Evolutionary conservation across 2,888 invertebrate species (phyloP).

Genomic region (Drosophila sordidapex): DNA sequence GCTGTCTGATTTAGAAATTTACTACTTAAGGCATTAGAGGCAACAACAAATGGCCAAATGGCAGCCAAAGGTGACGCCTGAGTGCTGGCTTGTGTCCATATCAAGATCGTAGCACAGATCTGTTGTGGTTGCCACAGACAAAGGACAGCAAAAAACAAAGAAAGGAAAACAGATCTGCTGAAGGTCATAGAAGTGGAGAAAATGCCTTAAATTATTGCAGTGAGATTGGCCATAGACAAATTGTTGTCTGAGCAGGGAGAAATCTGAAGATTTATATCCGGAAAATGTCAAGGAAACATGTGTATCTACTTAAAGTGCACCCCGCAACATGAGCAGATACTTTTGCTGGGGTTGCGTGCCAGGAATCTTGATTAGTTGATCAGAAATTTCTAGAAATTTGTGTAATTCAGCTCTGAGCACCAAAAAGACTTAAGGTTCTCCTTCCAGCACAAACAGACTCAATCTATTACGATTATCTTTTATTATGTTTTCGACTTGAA

Average conservation of each 20-base stretch:
- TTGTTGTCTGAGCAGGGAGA: slow-evolving; percentile 12
- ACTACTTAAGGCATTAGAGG: slow-evolving; percentile 20
- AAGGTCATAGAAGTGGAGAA: slow-evolving; percentile 64
- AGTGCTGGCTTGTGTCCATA: slow-evolving; percentile 39
- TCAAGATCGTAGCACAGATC: slow-evolving; percentile 54
- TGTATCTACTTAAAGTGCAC: neutral
- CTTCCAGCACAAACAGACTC: neutral
- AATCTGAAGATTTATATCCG: slow-evolving; percentile 39
- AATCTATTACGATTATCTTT: neutral
- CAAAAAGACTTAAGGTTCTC: neutral
- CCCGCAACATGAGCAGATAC: neutral
- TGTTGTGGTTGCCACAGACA: slow-evolving; percentile 64
- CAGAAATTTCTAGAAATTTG: neutral
- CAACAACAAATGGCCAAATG: slow-evolving; percentile 10
- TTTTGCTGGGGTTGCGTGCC: neutral
- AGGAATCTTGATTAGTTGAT: neutral
- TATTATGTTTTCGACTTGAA: too few relatives aligned
- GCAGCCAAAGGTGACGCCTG: neutral
- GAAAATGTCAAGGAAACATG: slow-evolving; percentile 16
- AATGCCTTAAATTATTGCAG: slow-evolving; percentile 23
- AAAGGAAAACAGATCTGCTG: slow-evolving; percentile 40
- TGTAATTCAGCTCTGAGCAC: neutral
- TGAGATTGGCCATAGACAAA: slow-evolving; percentile 33
- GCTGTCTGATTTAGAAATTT: slow-evolving; percentile 22
- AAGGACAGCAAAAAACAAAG: slow-evolving; percentile 12